phyloP scores from a whole-genome alignment of 1,140 invertebrate genomes.

The Ericerus pela region DNA sequence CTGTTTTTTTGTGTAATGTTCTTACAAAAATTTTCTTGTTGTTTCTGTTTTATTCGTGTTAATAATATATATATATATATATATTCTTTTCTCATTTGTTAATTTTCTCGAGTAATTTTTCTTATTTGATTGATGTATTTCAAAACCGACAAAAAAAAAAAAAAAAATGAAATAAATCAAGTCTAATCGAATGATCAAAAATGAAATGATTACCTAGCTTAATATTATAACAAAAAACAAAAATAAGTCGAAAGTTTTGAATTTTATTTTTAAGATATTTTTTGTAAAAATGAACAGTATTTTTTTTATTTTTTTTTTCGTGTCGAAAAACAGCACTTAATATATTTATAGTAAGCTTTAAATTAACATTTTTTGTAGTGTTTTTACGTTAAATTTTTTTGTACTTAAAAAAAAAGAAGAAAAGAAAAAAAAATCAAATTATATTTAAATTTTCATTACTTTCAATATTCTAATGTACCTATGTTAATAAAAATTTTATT shows the following conservation, averaged over 20 bases:
- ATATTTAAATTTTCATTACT: slow-evolving; percentile 11
- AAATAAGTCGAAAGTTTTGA: no score
- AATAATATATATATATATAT: no score
- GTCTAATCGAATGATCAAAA: slow-evolving; percentile 8
- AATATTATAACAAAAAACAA: slow-evolving; percentile 1
- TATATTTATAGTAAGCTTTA: slow-evolving; percentile 4
- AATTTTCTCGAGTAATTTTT: neutral
- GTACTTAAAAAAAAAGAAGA: no score
- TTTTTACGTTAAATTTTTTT: slow-evolving; percentile 7
- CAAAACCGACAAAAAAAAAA: no score
- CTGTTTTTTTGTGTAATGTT: no score
- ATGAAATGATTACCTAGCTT: slow-evolving; percentile 3
- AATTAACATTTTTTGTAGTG: slow-evolving; percentile 1
- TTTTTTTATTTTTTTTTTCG: neutral
- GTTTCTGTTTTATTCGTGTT: neutral
- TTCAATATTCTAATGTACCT: slow-evolving; percentile 11
- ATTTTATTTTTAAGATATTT: no score
- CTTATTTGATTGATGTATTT: no score
- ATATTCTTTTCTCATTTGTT: no score
- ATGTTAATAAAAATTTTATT: slow-evolving; percentile 8
- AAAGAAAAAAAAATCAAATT: no score
- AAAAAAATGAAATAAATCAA: no score
- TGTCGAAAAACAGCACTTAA: slow-evolving; percentile 2
- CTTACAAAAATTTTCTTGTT: no score
- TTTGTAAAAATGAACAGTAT: neutral